Evolutionary conservation across 2,797 vertebrate species (phyloP).

Genomic region (Coregonus sp.): DNA sequence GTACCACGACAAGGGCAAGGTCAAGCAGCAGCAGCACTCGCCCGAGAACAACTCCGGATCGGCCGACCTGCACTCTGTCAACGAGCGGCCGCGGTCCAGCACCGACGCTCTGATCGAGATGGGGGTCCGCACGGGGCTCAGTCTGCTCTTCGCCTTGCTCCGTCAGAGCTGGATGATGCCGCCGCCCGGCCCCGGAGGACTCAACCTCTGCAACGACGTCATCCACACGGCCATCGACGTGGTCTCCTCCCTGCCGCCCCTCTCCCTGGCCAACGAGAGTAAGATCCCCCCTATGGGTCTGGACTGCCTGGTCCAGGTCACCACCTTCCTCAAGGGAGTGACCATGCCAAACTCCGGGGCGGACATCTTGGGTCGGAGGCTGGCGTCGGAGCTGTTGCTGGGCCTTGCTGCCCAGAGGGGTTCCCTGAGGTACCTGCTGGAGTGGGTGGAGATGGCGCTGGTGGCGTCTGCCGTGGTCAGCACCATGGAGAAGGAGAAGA

Average conservation of each 20-base stretch:
- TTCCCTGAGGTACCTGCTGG: slow-evolving; percentile 92
- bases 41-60: slow-evolving; percentile 89
- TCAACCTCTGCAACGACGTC: slow-evolving; percentile 95
- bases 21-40: slow-evolving; percentile 95
- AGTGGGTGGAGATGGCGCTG: slow-evolving; percentile 99
- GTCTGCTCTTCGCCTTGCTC: slow-evolving; percentile 94
- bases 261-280: slow-evolving; percentile 97
- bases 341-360: slow-evolving; percentile 96
- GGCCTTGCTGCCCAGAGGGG: slow-evolving; percentile 94
- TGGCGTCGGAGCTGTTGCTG: slow-evolving; percentile 92
- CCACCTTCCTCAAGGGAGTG: slow-evolving; percentile 93
- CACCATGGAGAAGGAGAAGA: slow-evolving; percentile 82
- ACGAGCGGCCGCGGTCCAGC: slow-evolving; percentile 92
- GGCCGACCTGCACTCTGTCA: slow-evolving; percentile 88
- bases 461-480: slow-evolving; percentile 89
- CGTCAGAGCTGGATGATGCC: slow-evolving; percentile 98
- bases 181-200: slow-evolving; percentile 41
- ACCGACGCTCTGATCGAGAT: slow-evolving; percentile 98
- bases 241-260: slow-evolving; percentile 91
- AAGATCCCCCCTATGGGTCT: slow-evolving; percentile 98
- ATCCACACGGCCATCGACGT: slow-evolving; percentile 97
- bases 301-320: slow-evolving; percentile 97
- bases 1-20: slow-evolving; percentile 96
- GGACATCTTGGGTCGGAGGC: slow-evolving; percentile 88
- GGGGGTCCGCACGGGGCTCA: slow-evolving; percentile 95